Evolutionary conservation across 2,113 vertebrate genomes (phyloP), one percentile per base, ranked within the genome.

Genomic region (Macroglossus sobrinus): DNA sequence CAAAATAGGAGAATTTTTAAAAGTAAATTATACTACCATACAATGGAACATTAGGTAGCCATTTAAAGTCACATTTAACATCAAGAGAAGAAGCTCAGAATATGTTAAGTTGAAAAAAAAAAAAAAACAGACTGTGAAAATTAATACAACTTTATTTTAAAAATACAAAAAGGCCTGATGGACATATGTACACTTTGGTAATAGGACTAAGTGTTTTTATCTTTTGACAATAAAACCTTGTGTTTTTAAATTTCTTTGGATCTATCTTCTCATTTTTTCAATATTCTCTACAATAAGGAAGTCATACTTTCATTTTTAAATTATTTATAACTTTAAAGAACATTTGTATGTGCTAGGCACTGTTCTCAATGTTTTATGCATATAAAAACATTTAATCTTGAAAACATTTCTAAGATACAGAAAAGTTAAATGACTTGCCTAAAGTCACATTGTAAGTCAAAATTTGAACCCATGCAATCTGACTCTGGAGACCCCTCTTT

Each of bases 341-440:
- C 11, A 94, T 75, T 95, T 94, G 10, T 40, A 57, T 68, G 13
- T 72, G 47, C 19, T 74, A 88, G 57, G 38, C 33, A 93, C 35
- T 76, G 26, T 68, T 79, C 26, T 91, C 40, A 87, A 87, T 88
- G 22, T 33, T 69, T 45, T 55, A 59, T 47, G 35, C 43, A 43
- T 47, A 80, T n/a, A 13, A 92, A 69, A 18, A 26, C 22, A 93
- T 59, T 82, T 92, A 86, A 64, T 76, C 43, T 64, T 78, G 16
- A 97, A 94, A 82, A 80, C 43, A 92, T 64, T 90, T 90, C 69
- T 80, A 91, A 85, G 59, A 88, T 40, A 93, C 2, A 91, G 68
- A 95, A 47, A 90, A 90, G 66, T 50, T 94, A 68, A 80, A 9
- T 89, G 59, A 80, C 35, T 87, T 57, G 30, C 57, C 33, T 28